These are phyloP conservation scores for Pseudolycoriella hygida DNA, from an alignment of 2,888 invertebrate species.

Conservation along the genomic window DNA sequence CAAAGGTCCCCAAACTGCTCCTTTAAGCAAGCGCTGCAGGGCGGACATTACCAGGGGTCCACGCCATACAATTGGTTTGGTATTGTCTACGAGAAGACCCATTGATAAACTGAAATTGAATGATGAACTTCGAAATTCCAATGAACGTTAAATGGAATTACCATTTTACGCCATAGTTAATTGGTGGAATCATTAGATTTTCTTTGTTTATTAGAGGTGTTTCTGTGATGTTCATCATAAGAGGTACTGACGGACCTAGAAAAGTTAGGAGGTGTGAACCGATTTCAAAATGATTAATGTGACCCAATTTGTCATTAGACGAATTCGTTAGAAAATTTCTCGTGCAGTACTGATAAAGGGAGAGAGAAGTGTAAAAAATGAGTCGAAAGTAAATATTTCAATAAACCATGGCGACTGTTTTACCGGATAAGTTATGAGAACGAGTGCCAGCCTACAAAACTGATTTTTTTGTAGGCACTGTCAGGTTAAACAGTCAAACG, in stretches of 20 bases:
- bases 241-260: slow-evolving; percentile 65
- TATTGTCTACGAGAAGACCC: slow-evolving; percentile 76
- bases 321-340: too few species aligned
- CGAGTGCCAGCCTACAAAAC: too few species aligned
- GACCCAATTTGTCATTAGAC: too few species aligned
- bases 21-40: slow-evolving; percentile 62
- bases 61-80: slow-evolving; percentile 81
- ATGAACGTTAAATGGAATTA: slow-evolving; percentile 22
- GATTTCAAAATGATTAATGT: too few species aligned
- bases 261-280: too few species aligned
- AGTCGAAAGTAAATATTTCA: too few species aligned
- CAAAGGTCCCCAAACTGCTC: slow-evolving; percentile 76
- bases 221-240: slow-evolving; percentile 84
- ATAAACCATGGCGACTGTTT: too few species aligned
- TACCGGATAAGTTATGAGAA: too few species aligned
- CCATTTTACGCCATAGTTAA: slow-evolving; percentile 91
- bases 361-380: too few species aligned
- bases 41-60: slow-evolving; percentile 96
- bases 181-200: slow-evolving; percentile 68
- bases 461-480: too few species aligned
- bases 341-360: too few species aligned
- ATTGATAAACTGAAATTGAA: slow-evolving; percentile 94
- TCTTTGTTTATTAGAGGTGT: slow-evolving; percentile 62
- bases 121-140: neutral
- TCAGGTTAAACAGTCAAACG: too few species aligned